Conservation (phyloP, 2,888 invertebrate species). For the Shargacucullia verbasci region DNA sequence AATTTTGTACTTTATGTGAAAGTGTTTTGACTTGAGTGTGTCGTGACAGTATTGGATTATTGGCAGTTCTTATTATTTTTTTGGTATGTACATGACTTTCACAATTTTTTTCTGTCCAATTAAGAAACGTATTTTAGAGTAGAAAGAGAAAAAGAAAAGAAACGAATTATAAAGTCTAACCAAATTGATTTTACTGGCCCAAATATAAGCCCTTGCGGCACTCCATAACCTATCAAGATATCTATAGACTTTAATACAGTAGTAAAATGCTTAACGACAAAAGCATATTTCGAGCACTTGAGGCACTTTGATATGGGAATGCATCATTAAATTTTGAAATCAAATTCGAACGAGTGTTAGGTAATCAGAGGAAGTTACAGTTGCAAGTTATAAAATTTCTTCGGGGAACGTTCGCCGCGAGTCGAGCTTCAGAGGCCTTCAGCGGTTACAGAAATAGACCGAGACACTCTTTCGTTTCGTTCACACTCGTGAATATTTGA, state of each 20-base stretch:
- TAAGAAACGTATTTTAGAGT: no score
- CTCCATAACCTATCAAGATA: slow-evolving; percentile 27
- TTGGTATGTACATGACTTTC: slow-evolving; percentile 69
- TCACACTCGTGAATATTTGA: slow-evolving; percentile 85
- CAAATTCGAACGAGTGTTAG: slow-evolving; percentile 64
- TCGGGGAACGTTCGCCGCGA: slow-evolving; percentile 65
- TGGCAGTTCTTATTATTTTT: slow-evolving; percentile 55
- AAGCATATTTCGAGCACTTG: slow-evolving; percentile 35
- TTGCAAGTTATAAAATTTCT: slow-evolving; percentile 77
- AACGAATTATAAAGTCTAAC: background rate
- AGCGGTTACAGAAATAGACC: slow-evolving; percentile 82
- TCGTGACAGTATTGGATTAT: slow-evolving; percentile 78
- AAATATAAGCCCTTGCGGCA: slow-evolving; percentile 46
- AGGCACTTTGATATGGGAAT: slow-evolving; percentile 30
- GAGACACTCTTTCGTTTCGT: slow-evolving; percentile 80
- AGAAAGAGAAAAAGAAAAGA: no score
- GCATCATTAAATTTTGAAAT: slow-evolving; percentile 48
- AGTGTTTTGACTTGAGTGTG: slow-evolving; percentile 75
- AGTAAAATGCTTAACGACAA: slow-evolving; percentile 24
- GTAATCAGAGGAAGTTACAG: slow-evolving; percentile 77
- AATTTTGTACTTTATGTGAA: slow-evolving; percentile 68
- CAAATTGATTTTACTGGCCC: slow-evolving; percentile 22
- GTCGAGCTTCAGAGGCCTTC: slow-evolving; percentile 80
- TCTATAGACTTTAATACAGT: slow-evolving; percentile 28
- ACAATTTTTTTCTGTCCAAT: slow-evolving; percentile 10